phyloP scores from a whole-genome alignment of 1,140 invertebrate genomes.

The Drosophila busckii region DNA sequence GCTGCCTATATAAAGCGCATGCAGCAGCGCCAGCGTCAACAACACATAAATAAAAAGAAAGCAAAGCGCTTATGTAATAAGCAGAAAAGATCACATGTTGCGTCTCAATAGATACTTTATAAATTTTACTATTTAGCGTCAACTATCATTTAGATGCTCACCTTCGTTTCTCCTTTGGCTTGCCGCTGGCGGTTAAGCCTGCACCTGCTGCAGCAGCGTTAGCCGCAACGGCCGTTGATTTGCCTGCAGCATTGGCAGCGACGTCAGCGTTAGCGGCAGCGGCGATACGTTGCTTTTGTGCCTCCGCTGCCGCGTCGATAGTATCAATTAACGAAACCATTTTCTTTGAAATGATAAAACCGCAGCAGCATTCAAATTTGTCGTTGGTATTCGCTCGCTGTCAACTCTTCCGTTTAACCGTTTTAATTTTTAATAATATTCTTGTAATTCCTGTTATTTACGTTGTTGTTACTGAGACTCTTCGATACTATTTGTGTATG shows the following conservation, averaged over 20 bases:
- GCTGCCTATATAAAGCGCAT: slow-evolving; percentile 18
- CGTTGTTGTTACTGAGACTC: slow-evolving; percentile 48
- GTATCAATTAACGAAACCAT: slow-evolving; percentile 73
- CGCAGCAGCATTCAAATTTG: slow-evolving; percentile 61
- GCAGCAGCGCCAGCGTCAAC: slow-evolving; percentile 7
- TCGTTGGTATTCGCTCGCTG: slow-evolving; percentile 4
- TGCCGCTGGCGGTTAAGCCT: slow-evolving; percentile 62
- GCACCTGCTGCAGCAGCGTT: slow-evolving; percentile 7
- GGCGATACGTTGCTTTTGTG: slow-evolving; percentile 49
- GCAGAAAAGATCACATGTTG: slow-evolving; percentile 35
- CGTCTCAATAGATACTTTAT: slow-evolving; percentile 5
- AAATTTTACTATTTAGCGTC: background rate
- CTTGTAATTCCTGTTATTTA: slow-evolving; percentile 13
- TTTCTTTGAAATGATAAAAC: slow-evolving; percentile 53
- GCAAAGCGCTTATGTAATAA: slow-evolving; percentile 65
- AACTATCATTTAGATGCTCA: no score
- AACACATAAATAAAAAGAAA: slow-evolving; percentile 60
- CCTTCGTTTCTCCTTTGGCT: slow-evolving; percentile 76
- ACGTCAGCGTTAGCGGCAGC: slow-evolving; percentile 20
- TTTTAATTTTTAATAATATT: slow-evolving; percentile 2
- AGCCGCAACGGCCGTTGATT: slow-evolving; percentile 8
- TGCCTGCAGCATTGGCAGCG: slow-evolving; percentile 6
- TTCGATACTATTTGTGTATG: slow-evolving; percentile 26
- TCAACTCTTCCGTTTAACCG: no score
- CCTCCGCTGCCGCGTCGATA: slow-evolving; percentile 58